Conservation (phyloP, 2,113 vertebrate species). For the Nansenia antarctica region DNA sequence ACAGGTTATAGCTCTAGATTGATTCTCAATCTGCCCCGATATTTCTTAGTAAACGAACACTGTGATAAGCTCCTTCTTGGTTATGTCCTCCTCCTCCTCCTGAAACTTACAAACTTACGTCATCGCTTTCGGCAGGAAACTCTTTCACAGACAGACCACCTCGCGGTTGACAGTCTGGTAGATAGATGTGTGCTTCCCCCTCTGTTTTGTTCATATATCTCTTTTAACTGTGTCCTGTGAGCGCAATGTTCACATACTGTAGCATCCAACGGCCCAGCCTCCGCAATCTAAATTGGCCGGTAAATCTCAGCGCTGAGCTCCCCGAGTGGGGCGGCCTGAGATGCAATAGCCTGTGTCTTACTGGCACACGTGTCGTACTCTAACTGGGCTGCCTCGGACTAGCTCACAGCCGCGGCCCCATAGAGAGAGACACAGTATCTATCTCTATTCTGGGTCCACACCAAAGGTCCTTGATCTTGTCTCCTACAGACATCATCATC, state of each 20-base stretch:
- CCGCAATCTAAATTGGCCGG: slow-evolving; percentile 20
- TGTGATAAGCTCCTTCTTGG: background rate
- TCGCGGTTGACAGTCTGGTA: slow-evolving; percentile 4
- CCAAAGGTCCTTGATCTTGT: too few relatives aligned
- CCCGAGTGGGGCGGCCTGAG: background rate
- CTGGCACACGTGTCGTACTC: background rate
- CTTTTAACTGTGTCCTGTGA: slow-evolving; percentile 5
- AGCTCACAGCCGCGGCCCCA: background rate
- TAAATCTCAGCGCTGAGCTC: slow-evolving; percentile 10
- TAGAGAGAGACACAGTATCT: too few relatives aligned
- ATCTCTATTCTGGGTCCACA: too few relatives aligned
- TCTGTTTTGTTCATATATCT: background rate
- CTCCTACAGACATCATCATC: too few relatives aligned
- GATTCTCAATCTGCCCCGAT: background rate
- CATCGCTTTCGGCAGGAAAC: background rate
- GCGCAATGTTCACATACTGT: background rate
- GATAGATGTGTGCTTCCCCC: background rate
- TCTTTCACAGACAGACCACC: background rate
- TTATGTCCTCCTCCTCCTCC: too few relatives aligned
- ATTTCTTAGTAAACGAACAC: background rate
- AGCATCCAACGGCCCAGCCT: background rate
- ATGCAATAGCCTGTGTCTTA: slow-evolving; percentile 2
- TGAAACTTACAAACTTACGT: background rate
- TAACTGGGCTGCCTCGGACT: too few relatives aligned
- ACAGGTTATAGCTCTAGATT: slow-evolving; percentile 3